These are phyloP conservation scores for Drosophila neutralis DNA, from an alignment of 2,888 invertebrate species.

Conservation along the genomic window DNA sequence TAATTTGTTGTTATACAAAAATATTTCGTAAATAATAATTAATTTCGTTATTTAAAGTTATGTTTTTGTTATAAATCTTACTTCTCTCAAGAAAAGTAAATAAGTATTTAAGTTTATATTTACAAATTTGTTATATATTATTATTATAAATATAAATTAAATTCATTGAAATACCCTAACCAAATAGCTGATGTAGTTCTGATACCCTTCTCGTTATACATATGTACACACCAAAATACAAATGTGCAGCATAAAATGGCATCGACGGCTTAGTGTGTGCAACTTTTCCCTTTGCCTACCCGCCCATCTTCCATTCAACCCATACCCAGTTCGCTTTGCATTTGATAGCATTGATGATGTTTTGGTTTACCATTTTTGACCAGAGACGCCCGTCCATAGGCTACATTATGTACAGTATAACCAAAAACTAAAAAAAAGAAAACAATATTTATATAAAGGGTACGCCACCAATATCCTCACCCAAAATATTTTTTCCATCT, in stretches of 20 bases:
- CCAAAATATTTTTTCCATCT: slow-evolving; percentile 30
- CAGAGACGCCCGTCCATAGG: slow-evolving; percentile 24
- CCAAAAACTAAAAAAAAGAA: slow-evolving; percentile 11
- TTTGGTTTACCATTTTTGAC: slow-evolving; percentile 62
- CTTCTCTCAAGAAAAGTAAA: too few relatives aligned
- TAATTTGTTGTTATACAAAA: too few relatives aligned
- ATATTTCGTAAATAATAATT: too few relatives aligned
- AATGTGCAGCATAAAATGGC: slow-evolving; percentile 47
- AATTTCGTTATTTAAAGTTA: too few relatives aligned
- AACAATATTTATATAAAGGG: slow-evolving; percentile 24
- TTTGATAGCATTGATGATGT: slow-evolving; percentile 72
- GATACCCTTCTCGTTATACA: not conserved
- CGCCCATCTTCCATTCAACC: not conserved
- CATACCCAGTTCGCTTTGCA: slow-evolving; percentile 12
- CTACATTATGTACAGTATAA: slow-evolving; percentile 23
- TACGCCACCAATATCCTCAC: not conserved
- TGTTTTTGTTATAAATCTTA: too few relatives aligned
- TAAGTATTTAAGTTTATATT: not conserved
- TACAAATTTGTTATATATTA: not conserved
- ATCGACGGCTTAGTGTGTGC: slow-evolving; percentile 26
- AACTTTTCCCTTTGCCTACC: not conserved
- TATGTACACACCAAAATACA: slow-evolving; percentile 7
- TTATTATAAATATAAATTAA: not conserved
- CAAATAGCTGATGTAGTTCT: not conserved
- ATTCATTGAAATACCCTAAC: not conserved